Evolutionary conservation across 2,113 vertebrate species (phyloP).

Genomic region (Pedetes capensis): DNA sequence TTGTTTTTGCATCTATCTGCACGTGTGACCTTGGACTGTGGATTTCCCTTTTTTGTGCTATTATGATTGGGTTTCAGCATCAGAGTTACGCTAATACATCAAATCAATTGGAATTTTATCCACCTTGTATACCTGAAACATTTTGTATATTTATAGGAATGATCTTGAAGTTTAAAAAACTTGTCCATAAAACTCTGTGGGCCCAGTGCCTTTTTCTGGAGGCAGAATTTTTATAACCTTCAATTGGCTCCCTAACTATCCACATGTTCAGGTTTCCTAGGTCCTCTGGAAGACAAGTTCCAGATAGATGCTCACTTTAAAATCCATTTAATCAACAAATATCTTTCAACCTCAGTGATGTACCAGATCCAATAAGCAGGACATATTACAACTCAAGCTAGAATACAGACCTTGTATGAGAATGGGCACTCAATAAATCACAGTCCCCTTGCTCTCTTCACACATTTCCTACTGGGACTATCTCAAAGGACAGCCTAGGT

Average conservation of each 20-base stretch:
- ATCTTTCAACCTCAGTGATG: not conserved
- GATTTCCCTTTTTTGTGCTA: too few species aligned
- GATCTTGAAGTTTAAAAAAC: not conserved
- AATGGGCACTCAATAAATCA: accelerated
- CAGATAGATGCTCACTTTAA: not conserved
- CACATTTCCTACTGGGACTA: too few species aligned
- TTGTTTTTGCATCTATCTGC: not conserved
- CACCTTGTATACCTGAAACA: too few species aligned
- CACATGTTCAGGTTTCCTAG: not conserved
- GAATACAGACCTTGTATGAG: not conserved
- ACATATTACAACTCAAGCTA: accelerated
- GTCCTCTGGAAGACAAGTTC: not conserved
- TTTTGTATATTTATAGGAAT: not conserved
- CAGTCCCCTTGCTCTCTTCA: too few species aligned
- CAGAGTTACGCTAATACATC: not conserved
- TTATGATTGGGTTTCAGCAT: not conserved
- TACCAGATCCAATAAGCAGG: not conserved
- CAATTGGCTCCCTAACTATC: accelerated
- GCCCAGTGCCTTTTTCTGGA: constrained; percentile 3
- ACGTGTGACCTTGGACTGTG: not conserved
- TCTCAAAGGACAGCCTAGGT: not conserved
- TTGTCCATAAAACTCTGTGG: not conserved
- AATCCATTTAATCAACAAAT: not conserved
- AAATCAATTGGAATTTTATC: not conserved
- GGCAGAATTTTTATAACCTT: not conserved